These are phyloP conservation scores for Miniopterus natalensis DNA, from an alignment of 2,113 vertebrate genomes.

Conservation along the genomic window DNA sequence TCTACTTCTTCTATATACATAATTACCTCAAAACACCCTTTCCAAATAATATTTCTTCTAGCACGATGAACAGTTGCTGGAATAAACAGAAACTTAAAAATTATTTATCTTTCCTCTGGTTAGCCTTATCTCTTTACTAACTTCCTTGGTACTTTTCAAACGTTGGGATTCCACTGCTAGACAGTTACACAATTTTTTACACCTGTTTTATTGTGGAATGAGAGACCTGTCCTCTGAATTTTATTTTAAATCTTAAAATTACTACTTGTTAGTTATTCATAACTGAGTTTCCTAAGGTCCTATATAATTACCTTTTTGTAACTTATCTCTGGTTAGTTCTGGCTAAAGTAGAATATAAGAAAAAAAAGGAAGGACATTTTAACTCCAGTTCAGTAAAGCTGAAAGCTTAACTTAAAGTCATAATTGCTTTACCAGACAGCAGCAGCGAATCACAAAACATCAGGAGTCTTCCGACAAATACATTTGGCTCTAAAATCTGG, in stretches of 20 bases:
- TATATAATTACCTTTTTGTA: background rate
- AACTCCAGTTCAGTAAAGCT: background rate
- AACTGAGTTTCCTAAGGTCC: background rate
- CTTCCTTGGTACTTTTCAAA: constrained; percentile 6
- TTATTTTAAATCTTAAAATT: background rate
- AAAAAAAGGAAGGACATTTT: background rate
- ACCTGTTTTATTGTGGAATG: background rate
- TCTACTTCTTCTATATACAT: background rate
- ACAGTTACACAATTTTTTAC: background rate
- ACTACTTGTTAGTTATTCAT: background rate
- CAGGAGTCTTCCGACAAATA: background rate
- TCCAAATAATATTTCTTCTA: background rate
- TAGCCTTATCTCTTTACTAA: background rate
- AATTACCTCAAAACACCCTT: background rate
- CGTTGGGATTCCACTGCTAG: background rate
- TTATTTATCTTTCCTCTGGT: background rate
- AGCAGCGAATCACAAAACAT: background rate
- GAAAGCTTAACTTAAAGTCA: background rate
- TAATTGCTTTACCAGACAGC: background rate
- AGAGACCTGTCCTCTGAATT: background rate
- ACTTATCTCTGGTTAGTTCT: background rate
- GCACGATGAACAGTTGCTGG: background rate
- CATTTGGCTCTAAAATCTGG: background rate
- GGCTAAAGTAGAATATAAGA: background rate
- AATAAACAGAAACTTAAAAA: background rate